Evolutionary conservation across 2,113 vertebrate species (phyloP).

Genomic region (Xyrauchen texanus): DNA sequence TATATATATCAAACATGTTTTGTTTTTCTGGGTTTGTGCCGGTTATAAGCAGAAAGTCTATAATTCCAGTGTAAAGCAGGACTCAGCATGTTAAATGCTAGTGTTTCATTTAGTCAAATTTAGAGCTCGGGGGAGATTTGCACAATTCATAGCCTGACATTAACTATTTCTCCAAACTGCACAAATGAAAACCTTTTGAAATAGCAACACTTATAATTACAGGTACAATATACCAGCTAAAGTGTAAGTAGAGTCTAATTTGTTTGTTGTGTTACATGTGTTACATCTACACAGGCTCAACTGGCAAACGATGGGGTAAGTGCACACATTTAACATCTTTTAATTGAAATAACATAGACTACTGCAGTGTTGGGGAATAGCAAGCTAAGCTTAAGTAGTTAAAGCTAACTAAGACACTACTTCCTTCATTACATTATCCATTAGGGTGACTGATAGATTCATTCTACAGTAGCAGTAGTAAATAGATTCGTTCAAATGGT

Average conservation of each 20-base stretch:
- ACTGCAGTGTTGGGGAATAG: no score
- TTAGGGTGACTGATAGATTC: no score
- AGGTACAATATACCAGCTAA: not conserved
- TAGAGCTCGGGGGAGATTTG: not conserved
- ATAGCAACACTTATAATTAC: not conserved
- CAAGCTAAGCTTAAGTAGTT: no score
- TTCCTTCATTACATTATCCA: no score
- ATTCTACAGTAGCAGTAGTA: no score
- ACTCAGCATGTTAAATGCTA: conserved; percentile 9
- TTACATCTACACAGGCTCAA: conserved; percentile 74
- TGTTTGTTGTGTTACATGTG: not conserved
- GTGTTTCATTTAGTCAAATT: not conserved
- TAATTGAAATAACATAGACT: no score
- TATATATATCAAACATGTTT: no score
- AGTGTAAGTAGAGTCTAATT: conserved; percentile 13
- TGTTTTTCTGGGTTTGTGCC: not conserved
- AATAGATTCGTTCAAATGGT: no score
- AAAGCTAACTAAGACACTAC: no score
- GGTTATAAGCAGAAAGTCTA: not conserved
- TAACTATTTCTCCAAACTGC: not conserved
- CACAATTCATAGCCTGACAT: conserved; percentile 3
- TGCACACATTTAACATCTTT: no score
- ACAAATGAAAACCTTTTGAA: not conserved
- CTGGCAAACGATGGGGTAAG: conserved; percentile 84
- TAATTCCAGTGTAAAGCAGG: not conserved